Conservation (phyloP, 2,888 invertebrate genomes). For the Melieria picta region DNA sequence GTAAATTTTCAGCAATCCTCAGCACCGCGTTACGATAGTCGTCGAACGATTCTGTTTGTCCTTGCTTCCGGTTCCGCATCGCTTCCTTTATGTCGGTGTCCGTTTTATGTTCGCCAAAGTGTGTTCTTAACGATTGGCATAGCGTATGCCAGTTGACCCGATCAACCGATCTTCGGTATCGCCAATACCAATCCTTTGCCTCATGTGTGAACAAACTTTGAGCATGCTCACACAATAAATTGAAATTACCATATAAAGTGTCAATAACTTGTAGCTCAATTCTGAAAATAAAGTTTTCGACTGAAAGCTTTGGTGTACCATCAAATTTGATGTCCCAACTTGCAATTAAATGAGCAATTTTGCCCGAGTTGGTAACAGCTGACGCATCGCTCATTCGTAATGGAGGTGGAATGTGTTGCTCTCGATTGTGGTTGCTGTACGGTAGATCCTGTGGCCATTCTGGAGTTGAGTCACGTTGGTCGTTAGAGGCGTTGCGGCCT, state of each 20-base stretch:
- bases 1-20: slow-evolving; percentile 30
- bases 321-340: slow-evolving; percentile 15
- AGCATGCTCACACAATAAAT: slow-evolving; percentile 11
- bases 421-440: neutral
- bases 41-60: slow-evolving; percentile 9
- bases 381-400: neutral
- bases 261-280: slow-evolving; percentile 15
- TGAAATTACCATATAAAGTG: slow-evolving; percentile 13
- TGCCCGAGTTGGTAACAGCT: neutral
- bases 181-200: slow-evolving; percentile 22
- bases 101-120: slow-evolving; percentile 14
- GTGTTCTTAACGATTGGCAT: slow-evolving; percentile 13
- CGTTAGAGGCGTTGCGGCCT: neutral
- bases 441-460: slow-evolving; percentile 10
- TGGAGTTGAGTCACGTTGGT: neutral
- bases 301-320: slow-evolving; percentile 5
- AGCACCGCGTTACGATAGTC: slow-evolving; percentile 32
- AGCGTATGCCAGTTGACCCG: slow-evolving; percentile 11
- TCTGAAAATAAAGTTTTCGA: slow-evolving; percentile 14
- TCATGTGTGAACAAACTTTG: slow-evolving; percentile 12
- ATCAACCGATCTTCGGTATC: slow-evolving; percentile 18
- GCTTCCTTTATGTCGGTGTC: slow-evolving; percentile 21
- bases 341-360: slow-evolving; percentile 8
- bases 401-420: neutral
- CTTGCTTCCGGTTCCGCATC: slow-evolving; percentile 16